Conservation (phyloP, 1,140 invertebrate species). For the Heliconius hewitsoni region DNA sequence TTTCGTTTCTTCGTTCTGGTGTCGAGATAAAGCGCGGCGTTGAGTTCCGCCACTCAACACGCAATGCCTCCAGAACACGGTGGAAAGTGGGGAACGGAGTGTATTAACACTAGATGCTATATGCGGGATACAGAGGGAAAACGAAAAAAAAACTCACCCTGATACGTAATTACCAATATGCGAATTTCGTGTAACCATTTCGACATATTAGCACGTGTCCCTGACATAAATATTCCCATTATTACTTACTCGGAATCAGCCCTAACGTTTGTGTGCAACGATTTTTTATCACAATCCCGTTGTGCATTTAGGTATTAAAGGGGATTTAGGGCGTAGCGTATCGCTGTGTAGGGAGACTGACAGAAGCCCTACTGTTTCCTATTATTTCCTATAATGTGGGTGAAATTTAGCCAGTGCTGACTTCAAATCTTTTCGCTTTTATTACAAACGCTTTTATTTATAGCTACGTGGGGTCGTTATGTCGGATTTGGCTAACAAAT, state of each 20-base stretch:
- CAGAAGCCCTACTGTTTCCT: conserved; percentile 68
- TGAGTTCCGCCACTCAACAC: too few relatives aligned
- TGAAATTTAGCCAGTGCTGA: conserved; percentile 74
- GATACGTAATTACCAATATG: conserved; percentile 70
- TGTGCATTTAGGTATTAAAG: conserved; percentile 75
- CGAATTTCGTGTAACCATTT: conserved; percentile 73
- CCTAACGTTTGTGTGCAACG: conserved; percentile 50
- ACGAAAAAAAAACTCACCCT: conserved; percentile 36
- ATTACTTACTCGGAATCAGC: conserved; percentile 57
- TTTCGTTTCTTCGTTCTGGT: too few relatives aligned
- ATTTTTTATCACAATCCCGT: conserved; percentile 69
- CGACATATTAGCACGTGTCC: conserved; percentile 71
- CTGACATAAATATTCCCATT: conserved; percentile 78
- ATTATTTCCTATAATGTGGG: conserved; percentile 78
- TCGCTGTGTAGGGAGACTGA: conserved; percentile 63
- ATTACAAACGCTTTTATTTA: conserved; percentile 75
- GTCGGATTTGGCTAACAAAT: conserved; percentile 79
- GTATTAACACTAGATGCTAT: too few relatives aligned
- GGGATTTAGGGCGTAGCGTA: conserved; percentile 74
- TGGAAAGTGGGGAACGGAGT: too few relatives aligned
- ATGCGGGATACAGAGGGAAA: too few relatives aligned
- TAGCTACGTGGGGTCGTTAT: conserved; percentile 68
- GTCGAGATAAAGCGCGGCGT: too few relatives aligned
- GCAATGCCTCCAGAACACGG: too few relatives aligned
- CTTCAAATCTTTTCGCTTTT: conserved; percentile 72